phyloP scores from a whole-genome alignment of 2,113 vertebrate species.

The Climacteris rufus region DNA sequence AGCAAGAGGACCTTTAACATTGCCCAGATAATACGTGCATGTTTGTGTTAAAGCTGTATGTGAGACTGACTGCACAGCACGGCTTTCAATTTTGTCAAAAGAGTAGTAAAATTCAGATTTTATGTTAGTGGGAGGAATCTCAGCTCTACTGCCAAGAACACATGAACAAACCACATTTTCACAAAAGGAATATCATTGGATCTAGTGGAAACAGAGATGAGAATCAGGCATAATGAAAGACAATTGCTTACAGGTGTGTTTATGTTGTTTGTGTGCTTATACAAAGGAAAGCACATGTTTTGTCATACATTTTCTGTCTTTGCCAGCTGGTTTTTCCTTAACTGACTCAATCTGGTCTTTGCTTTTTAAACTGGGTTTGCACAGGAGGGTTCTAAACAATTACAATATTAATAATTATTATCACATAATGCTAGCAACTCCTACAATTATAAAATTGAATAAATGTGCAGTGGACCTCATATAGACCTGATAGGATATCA shows the following conservation, averaged over 20 bases:
- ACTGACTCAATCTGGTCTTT: neutral
- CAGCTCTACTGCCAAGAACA: neutral
- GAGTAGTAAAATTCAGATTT: neutral
- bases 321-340: neutral
- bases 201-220: neutral
- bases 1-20: neutral
- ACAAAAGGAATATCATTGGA: neutral
- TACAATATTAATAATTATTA: neutral
- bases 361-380: neutral
- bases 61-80: neutral
- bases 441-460: neutral
- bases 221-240: neutral
- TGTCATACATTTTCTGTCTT: neutral
- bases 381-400: neutral
- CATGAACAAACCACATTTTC: neutral
- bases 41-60: neutral
- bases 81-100: neutral
- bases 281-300: slow-evolving; percentile 7
- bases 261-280: neutral
- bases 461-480: neutral
- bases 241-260: slow-evolving; percentile 30
- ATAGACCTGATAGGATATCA: rapidly evolving
- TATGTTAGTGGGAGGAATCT: neutral
- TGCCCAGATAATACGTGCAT: neutral
- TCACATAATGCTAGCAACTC: neutral